Conservation (phyloP, 2,113 vertebrate genomes). For the Heterocephalus glaber region DNA sequence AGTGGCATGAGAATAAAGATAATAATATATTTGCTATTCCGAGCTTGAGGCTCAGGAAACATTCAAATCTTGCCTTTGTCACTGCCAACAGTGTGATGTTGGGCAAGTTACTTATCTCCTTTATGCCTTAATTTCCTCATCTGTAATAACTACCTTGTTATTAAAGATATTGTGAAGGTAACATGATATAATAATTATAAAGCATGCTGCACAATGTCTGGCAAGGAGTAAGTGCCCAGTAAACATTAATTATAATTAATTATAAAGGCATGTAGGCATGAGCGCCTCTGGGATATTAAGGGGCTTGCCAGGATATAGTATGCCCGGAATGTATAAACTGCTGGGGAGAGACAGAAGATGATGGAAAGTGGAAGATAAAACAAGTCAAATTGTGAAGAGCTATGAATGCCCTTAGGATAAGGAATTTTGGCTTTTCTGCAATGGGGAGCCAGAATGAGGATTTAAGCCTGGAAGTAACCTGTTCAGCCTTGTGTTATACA, state of each 20-base stretch:
- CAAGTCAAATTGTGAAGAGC: neutral
- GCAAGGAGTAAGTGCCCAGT: neutral
- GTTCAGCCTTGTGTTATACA: neutral
- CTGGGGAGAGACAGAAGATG: neutral
- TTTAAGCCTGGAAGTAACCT: neutral
- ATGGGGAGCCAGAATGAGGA: neutral
- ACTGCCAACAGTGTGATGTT: neutral
- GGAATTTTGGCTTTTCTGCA: conserved; percentile 8
- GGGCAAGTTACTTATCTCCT: neutral
- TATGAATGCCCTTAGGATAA: neutral
- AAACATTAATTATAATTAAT: conserved; percentile 13
- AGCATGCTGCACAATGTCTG: neutral
- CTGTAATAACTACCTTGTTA: neutral
- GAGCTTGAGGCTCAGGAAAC: neutral
- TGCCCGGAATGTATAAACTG: conserved; percentile 16
- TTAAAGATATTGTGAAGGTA: neutral
- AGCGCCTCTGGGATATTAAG: neutral
- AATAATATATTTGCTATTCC: neutral
- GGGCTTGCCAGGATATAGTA: neutral
- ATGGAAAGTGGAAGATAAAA: neutral
- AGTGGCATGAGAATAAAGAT: neutral
- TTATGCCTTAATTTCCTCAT: neutral
- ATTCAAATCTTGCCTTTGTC: neutral
- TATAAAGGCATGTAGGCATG: neutral
- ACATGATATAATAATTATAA: conserved; percentile 22